These are phyloP conservation scores for Papilio dardanus DNA, from an alignment of 1,140 invertebrate genomes.

Conservation along the genomic window DNA sequence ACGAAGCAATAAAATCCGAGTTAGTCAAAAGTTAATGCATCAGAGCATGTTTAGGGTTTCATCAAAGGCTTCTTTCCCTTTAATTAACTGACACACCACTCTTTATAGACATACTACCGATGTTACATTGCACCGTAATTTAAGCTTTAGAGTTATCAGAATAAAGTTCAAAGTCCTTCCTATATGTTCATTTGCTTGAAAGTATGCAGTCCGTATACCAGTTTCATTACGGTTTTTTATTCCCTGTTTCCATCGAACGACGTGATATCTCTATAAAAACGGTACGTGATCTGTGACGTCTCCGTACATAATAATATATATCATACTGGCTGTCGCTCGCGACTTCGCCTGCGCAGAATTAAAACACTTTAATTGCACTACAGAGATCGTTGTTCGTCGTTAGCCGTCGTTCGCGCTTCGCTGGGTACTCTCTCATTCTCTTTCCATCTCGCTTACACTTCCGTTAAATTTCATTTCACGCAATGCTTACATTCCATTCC, in stretches of 20 bases:
- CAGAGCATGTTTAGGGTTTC: conserved; percentile 38
- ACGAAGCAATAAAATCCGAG: conserved; percentile 35
- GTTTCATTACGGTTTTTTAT: conserved; percentile 33
- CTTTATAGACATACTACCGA: conserved; percentile 21
- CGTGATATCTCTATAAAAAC: conserved; percentile 10
- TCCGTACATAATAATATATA: background rate
- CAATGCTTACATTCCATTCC: no score
- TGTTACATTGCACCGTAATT: background rate
- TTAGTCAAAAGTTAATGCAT: conserved; percentile 32
- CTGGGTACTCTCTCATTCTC: no score
- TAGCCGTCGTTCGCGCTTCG: no score
- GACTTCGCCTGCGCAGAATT: no score
- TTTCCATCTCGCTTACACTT: no score
- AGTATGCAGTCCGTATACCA: conserved; percentile 34
- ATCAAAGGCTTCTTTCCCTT: conserved; percentile 37
- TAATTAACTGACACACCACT: conserved; percentile 37
- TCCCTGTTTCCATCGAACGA: conserved; percentile 13
- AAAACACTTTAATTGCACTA: no score
- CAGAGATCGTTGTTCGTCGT: no score
- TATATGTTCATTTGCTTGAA: background rate
- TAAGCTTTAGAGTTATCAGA: background rate
- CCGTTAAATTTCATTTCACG: no score
- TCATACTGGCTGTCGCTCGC: no score
- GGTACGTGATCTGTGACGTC: background rate
- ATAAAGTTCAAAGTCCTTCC: background rate